Base-by-base conservation (phyloP, 92 coral and sea anemone species). In the Phenganax stokvisi region DNA sequence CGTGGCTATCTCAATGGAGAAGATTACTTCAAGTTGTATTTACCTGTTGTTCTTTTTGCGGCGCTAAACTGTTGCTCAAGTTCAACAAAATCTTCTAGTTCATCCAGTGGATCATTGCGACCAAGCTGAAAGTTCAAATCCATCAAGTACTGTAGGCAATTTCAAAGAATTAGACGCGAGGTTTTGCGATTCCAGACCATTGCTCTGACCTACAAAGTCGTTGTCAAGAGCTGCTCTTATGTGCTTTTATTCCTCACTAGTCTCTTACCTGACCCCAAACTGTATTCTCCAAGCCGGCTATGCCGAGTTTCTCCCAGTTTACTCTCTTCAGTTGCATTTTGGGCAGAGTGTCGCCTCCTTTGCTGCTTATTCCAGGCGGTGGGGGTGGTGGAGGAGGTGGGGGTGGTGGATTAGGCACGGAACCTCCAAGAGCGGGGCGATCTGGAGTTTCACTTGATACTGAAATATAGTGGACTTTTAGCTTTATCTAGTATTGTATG, bases 281-380 rank as follows among this genome's bases (percentile, higher is more conserved):
- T 10, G 98, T 94, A 69, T 94, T 92, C 56, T 94, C 98, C 71
- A 94, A 79, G 2, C 98, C 98, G 61, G 92, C 98, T 56, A 89
- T 87, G 75, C 97, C 92, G 37, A 94, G 88, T 85, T 94, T 94
- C 80, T 94, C 98, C 98, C 98, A 94, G 85, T 94, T 94, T 3
- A 94, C 94, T 85, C 98, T 86, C 85, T 88, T 94, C 20, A 94
- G 90, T 31, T 89, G 91, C 98, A 94, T 94, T 71, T 85, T 87
- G 51, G 83, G 83, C 13, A 79, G n/a, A 51, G 83, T 56, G 9
- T 37, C 80, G 9, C 29, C 85, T 30, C 84, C 86, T 56, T 73
- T 85, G 31, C 85, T 86, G 54, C 54, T 75, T 44, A 84, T 81
- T 12, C 87, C 92, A 3, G 84, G 81, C 1, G 87, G 51, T 0